These are phyloP conservation scores for Calliphora vicina DNA, from an alignment of 1,140 invertebrate species.

Conservation along the genomic window DNA sequence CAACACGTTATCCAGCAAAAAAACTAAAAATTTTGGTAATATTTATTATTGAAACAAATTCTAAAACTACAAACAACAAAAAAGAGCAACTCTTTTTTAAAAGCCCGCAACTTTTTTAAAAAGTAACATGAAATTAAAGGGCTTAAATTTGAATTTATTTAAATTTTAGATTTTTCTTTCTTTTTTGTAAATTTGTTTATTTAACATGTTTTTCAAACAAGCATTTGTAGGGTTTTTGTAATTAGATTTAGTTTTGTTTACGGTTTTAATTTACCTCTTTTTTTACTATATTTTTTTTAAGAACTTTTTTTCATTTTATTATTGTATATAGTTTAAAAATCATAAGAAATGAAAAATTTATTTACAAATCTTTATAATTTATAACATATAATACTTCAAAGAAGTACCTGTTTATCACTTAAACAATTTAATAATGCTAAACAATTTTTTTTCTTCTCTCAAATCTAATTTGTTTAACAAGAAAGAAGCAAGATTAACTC, in stretches of 20 bases:
- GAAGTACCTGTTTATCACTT: constrained; percentile 26
- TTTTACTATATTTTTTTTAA: background rate
- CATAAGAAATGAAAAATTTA: background rate
- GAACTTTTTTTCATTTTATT: background rate
- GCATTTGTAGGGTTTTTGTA: constrained; percentile 28
- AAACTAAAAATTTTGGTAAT: constrained; percentile 4
- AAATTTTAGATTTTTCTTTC: background rate
- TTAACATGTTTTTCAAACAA: background rate
- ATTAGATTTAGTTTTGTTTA: background rate
- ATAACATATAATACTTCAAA: constrained; percentile 19
- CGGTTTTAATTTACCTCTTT: background rate
- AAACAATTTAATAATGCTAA: background rate
- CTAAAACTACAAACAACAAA: background rate
- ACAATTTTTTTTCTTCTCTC: background rate
- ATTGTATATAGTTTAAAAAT: constrained; percentile 6
- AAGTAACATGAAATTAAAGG: background rate
- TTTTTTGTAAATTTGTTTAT: background rate
- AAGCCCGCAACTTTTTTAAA: background rate
- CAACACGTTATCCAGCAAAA: background rate
- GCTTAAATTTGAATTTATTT: background rate
- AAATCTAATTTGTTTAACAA: constrained; percentile 26
- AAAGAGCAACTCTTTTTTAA: background rate
- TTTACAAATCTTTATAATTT: background rate
- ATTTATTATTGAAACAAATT: constrained; percentile 10
- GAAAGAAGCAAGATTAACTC: background rate